phyloP scores from a whole-genome alignment of 2,797 vertebrate genomes.

The Oreonectes daqikongensis region DNA sequence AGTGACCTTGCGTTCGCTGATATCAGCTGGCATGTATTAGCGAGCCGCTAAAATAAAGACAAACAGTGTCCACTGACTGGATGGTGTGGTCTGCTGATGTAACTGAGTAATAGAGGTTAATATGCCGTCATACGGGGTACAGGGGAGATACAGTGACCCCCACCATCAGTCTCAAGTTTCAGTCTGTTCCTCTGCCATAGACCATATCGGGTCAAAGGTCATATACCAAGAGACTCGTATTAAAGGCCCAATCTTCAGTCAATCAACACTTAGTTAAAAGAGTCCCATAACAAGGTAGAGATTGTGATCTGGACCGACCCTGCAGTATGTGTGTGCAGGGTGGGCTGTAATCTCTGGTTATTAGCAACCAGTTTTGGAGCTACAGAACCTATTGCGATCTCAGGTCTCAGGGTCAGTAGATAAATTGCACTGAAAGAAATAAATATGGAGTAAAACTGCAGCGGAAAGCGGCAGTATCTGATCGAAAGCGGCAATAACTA shows the following conservation, averaged over 20 bases:
- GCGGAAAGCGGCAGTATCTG: neutral
- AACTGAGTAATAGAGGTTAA: slow-evolving; percentile 28
- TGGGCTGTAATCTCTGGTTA: slow-evolving; percentile 7
- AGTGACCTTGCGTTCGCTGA: slow-evolving; percentile 5
- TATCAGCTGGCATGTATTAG: slow-evolving; percentile 42
- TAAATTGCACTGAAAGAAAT: neutral
- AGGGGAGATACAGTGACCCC: slow-evolving; percentile 39
- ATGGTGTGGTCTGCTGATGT: slow-evolving; percentile 40
- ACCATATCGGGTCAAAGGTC: slow-evolving; percentile 73
- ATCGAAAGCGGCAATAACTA: neutral
- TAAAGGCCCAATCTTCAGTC: slow-evolving; percentile 76
- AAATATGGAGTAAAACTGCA: neutral
- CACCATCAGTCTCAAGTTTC: slow-evolving; percentile 63
- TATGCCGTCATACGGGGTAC: slow-evolving; percentile 51
- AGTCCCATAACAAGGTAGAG: slow-evolving; percentile 73
- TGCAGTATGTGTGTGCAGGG: slow-evolving; percentile 55
- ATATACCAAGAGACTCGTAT: slow-evolving; percentile 75
- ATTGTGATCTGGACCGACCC: slow-evolving; percentile 61
- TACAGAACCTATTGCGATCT: neutral
- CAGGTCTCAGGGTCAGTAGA: slow-evolving; percentile 1
- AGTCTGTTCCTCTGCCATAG: slow-evolving; percentile 65
- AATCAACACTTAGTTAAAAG: slow-evolving; percentile 78
- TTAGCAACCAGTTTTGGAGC: neutral
- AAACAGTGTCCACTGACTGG: slow-evolving; percentile 22
- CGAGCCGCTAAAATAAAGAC: slow-evolving; percentile 29